Evolutionary conservation across 1,140 invertebrate species (phyloP).

Genomic region (Drosophila neocordata): DNA sequence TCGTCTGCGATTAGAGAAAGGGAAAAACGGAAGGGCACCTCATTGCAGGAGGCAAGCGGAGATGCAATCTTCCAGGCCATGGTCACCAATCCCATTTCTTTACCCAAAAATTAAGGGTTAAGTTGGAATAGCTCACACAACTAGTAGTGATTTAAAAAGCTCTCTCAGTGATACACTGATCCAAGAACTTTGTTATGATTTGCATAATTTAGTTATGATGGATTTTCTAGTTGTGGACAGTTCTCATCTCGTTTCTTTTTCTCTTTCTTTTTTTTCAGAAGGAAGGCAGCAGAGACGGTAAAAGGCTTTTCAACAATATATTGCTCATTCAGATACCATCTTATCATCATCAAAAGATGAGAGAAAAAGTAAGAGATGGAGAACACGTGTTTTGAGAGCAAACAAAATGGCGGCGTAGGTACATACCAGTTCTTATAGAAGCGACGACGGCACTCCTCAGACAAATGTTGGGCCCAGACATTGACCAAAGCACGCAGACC

Average conservation of each 20-base stretch:
- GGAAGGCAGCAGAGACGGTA: constrained; percentile 83
- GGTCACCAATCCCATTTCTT: constrained; percentile 59
- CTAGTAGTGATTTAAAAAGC: constrained; percentile 83
- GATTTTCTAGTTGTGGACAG: constrained; percentile 11
- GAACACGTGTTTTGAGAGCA: constrained; percentile 50
- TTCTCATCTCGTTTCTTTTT: not conserved
- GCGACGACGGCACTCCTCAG: constrained; percentile 98
- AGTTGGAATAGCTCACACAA: constrained; percentile 77
- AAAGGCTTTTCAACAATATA: constrained; percentile 63
- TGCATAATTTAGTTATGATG: constrained; percentile 14
- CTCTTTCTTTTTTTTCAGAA: constrained; percentile 69
- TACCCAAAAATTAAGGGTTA: constrained; percentile 19
- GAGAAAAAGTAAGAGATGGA: constrained; percentile 4
- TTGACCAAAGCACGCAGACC: constrained; percentile 97
- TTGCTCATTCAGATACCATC: constrained; percentile 80
- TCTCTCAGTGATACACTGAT: constrained; percentile 85
- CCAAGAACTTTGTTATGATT: constrained; percentile 85
- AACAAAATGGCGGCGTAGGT: constrained; percentile 60
- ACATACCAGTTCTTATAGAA: constrained; percentile 99
- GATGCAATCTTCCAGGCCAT: constrained; percentile 82
- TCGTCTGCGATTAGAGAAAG: constrained; percentile 55
- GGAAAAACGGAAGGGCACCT: constrained; percentile 76
- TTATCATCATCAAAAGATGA: constrained; percentile 75
- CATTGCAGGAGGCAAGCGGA: constrained; percentile 86
- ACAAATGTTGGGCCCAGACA: constrained; percentile 99